Conservation (phyloP, 2,113 vertebrate species). For the Lathamus discolor region DNA sequence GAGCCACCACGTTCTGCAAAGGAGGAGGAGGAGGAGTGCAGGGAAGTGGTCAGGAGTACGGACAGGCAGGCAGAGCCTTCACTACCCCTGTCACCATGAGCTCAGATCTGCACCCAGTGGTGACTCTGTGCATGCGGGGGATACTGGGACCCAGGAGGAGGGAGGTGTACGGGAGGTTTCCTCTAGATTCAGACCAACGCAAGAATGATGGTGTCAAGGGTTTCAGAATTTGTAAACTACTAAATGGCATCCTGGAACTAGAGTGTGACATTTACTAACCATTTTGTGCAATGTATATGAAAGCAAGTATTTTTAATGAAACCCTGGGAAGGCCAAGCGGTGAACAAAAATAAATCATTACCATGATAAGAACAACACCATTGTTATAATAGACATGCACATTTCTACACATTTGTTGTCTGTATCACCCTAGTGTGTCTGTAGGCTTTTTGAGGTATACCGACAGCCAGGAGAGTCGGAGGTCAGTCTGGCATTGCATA, state of each 20-base stretch:
- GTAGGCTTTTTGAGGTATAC: background rate
- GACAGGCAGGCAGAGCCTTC: background rate
- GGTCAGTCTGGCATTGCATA: background rate
- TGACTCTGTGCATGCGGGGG: background rate
- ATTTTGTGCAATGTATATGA: background rate
- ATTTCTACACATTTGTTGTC: background rate
- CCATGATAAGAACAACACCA: background rate
- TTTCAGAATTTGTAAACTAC: background rate
- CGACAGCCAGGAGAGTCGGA: background rate
- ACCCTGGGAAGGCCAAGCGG: background rate
- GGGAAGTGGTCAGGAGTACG: background rate
- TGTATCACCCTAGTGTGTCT: background rate
- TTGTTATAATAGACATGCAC: background rate
- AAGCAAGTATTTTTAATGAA: background rate
- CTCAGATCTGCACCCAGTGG: background rate
- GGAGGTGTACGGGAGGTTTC: background rate
- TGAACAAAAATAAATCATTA: background rate
- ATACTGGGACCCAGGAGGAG: background rate
- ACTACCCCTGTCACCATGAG: fast-evolving
- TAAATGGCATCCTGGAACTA: background rate
- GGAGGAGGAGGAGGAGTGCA: background rate
- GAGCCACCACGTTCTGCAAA: fast-evolving
- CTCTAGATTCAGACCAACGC: background rate
- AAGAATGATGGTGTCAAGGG: background rate
- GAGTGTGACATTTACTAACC: background rate